These are phyloP conservation scores for Alviniconcha marisindica DNA, from an alignment of 1,140 invertebrate genomes.

Conservation along the genomic window DNA sequence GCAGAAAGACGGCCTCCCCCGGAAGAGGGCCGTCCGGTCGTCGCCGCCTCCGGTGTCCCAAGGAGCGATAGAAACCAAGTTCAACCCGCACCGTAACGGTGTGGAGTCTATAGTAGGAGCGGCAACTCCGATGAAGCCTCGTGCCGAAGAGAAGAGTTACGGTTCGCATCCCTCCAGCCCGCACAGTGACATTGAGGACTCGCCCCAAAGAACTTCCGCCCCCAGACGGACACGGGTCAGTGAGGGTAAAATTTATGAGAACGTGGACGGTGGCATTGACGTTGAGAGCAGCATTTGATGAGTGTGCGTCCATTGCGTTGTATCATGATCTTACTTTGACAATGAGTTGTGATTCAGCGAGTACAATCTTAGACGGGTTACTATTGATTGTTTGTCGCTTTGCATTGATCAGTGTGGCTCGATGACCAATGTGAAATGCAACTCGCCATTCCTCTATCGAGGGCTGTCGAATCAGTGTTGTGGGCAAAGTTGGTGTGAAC, in stretches of 20 bases:
- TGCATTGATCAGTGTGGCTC: too few relatives aligned
- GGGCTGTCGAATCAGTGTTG: too few relatives aligned
- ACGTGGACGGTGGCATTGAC: conserved; percentile 54
- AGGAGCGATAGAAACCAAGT: not conserved
- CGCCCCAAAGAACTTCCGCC: conserved; percentile 21
- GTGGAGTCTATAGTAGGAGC: not conserved
- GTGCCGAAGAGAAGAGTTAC: not conserved
- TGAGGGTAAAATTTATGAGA: conserved; percentile 61
- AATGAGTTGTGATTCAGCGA: too few relatives aligned
- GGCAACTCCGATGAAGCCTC: not conserved
- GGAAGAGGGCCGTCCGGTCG: not conserved
- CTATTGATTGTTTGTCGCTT: too few relatives aligned
- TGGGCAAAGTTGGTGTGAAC: too few relatives aligned
- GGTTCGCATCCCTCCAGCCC: conserved; percentile 38
- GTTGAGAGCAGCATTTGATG: conserved; percentile 59
- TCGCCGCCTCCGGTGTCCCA: not conserved
- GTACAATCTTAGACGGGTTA: too few relatives aligned
- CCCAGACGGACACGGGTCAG: conserved; percentile 43
- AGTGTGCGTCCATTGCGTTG: too few relatives aligned
- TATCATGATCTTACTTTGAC: too few relatives aligned
- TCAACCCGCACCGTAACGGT: conserved; percentile 8
- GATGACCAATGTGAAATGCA: too few relatives aligned
- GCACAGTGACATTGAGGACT: conserved; percentile 38
- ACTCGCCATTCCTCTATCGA: too few relatives aligned
- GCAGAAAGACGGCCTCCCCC: conserved; percentile 36